These are phyloP conservation scores for Phoxinus phoxinus DNA, from an alignment of 2,113 vertebrate species.

Conservation along the genomic window DNA sequence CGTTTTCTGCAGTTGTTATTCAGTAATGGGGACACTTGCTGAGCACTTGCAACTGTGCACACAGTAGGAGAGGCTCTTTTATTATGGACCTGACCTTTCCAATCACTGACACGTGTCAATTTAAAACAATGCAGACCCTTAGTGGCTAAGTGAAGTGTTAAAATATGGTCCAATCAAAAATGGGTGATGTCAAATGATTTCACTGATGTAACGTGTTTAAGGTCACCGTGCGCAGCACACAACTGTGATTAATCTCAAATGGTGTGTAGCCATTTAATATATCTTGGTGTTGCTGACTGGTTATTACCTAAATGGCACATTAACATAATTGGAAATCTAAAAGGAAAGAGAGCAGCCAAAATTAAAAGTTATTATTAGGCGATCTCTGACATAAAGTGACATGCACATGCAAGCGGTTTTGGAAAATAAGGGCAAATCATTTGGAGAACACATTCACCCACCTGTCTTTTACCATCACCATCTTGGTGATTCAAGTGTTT, in stretches of 20 bases:
- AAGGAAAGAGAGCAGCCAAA: background rate
- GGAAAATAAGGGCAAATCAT: background rate
- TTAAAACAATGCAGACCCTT: conserved; percentile 20
- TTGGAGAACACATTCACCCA: background rate
- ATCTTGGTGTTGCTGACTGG: background rate
- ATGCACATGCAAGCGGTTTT: background rate
- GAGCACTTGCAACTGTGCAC: conserved; percentile 14
- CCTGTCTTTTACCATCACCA: background rate
- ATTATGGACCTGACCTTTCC: conserved; percentile 40
- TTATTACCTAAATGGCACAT: conserved; percentile 33
- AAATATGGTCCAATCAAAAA: conserved; percentile 12
- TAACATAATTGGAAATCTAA: conserved; percentile 25
- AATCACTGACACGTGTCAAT: conserved; percentile 29
- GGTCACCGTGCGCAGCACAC: background rate
- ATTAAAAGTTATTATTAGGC: conserved; percentile 12
- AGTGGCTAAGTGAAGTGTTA: background rate
- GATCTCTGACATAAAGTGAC: background rate
- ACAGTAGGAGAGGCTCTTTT: background rate
- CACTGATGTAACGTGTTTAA: background rate
- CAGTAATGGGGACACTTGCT: conserved; percentile 36
- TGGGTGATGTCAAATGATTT: conserved; percentile 27
- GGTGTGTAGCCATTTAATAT: background rate
- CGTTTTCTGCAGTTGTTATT: conserved; percentile 30
- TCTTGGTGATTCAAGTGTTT: too few species aligned
- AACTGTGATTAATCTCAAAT: conserved; percentile 7